A percentile compares a stretch with the other conserved stretches of the same genome.
phyloP scores from a whole-genome alignment of 2,797 vertebrate genomes.

The Gymnodraco acuticeps region DNA sequence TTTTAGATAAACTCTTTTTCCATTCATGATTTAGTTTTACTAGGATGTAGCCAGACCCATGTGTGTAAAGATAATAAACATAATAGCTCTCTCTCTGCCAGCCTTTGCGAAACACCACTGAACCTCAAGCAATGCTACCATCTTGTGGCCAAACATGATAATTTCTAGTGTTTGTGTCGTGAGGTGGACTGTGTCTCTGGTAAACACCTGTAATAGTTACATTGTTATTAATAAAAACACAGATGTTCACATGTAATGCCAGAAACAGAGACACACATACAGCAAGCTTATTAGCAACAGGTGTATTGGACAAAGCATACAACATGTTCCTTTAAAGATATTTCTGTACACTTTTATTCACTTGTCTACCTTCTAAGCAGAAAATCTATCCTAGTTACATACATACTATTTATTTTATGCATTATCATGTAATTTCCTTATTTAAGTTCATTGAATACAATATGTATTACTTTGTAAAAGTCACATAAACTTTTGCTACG shows the following conservation, averaged over 20 bases:
- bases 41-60: constrained; percentile 8
- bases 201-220: neutral
- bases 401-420: constrained; percentile 13
- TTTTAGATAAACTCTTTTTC: constrained; percentile 10
- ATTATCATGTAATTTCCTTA: constrained; percentile 16
- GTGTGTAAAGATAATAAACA: constrained; percentile 12
- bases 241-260: neutral
- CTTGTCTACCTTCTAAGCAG: neutral
- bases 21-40: constrained; percentile 19
- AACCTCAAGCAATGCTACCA: constrained; percentile 62
- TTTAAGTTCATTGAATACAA: constrained; percentile 46
- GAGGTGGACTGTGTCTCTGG: neutral
- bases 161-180: neutral
- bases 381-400: neutral
- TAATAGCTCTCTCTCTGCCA: neutral
- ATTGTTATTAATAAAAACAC: neutral
- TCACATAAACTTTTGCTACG: constrained; percentile 18
- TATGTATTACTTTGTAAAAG: constrained; percentile 50
- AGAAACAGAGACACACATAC: neutral
- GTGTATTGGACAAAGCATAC: neutral
- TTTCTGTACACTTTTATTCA: neutral
- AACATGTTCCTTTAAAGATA: neutral
- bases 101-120: neutral
- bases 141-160: constrained; percentile 54
- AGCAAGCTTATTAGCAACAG: neutral